These are phyloP conservation scores for Iselma pallidipennis DNA, from an alignment of 2,888 invertebrate genomes.

Conservation along the genomic window DNA sequence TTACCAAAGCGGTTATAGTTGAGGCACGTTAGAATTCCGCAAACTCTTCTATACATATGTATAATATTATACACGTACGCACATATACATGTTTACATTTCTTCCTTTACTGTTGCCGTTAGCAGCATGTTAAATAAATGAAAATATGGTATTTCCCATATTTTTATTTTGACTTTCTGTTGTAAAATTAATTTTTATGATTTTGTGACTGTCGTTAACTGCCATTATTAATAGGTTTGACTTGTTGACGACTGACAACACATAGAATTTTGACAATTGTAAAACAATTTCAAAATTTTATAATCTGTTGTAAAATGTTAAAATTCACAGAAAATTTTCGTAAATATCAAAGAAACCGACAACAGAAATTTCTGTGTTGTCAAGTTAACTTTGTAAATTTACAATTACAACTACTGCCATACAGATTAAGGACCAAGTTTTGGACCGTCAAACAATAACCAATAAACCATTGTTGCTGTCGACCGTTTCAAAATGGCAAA, in stretches of 20 bases:
- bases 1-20: constrained; percentile 29
- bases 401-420: neutral
- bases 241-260: neutral
- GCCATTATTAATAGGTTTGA: neutral
- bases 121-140: neutral
- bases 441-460: constrained; percentile 21
- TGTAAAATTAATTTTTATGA: neutral
- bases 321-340: neutral
- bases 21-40: constrained; percentile 19
- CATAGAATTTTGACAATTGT: neutral
- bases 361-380: neutral
- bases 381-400: neutral
- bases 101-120: neutral
- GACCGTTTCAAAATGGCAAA: constrained; percentile 14
- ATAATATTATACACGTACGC: no score
- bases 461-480: constrained; percentile 26
- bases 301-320: neutral
- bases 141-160: neutral
- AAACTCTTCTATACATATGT: neutral
- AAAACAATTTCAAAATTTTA: neutral
- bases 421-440: neutral
- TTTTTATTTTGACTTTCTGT: neutral
- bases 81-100: no score
- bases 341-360: neutral
- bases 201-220: neutral